Percentiles rank a stretch among this genome's conserved stretches.
Evolutionary conservation across 2,797 vertebrate species (phyloP).

Genomic region (Geotrypetes seraphini): DNA sequence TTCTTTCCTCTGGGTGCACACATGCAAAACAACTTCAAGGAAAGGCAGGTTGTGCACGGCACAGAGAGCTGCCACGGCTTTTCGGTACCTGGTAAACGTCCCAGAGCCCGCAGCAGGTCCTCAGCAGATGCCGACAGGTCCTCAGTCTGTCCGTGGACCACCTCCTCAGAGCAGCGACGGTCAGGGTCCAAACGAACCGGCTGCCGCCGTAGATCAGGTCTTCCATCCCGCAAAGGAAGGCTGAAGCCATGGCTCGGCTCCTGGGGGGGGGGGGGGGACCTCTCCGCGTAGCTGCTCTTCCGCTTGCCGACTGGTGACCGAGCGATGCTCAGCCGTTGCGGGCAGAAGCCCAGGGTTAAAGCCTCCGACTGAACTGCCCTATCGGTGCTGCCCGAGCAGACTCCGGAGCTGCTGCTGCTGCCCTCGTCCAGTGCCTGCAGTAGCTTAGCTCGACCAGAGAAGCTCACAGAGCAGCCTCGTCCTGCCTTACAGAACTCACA

Average conservation of each 20-base stretch:
- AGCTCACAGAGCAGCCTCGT: constrained; percentile 42
- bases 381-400: constrained; percentile 57
- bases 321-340: no score
- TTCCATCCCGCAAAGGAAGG: constrained; percentile 75
- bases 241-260: constrained; percentile 66
- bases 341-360: constrained; percentile 39
- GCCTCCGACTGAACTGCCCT: constrained; percentile 53
- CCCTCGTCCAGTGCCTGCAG: constrained; percentile 51
- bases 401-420: constrained; percentile 61
- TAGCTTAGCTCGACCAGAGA: no score
- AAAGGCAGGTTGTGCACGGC: no score
- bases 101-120: constrained; percentile 74
- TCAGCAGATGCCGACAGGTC: constrained; percentile 75
- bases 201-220: constrained; percentile 76
- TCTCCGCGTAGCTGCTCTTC: background rate
- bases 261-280: background rate
- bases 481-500: constrained; percentile 36
- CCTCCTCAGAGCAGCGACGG: constrained; percentile 71
- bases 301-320: constrained; percentile 1
- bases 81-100: constrained; percentile 94
- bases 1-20: no score
- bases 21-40: no score
- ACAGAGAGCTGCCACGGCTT: no score
- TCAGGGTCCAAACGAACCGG: constrained; percentile 78
- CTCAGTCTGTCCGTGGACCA: constrained; percentile 73